Base-by-base conservation (phyloP, 2,888 invertebrate genomes). In the Agriopis leucophaearia region DNA sequence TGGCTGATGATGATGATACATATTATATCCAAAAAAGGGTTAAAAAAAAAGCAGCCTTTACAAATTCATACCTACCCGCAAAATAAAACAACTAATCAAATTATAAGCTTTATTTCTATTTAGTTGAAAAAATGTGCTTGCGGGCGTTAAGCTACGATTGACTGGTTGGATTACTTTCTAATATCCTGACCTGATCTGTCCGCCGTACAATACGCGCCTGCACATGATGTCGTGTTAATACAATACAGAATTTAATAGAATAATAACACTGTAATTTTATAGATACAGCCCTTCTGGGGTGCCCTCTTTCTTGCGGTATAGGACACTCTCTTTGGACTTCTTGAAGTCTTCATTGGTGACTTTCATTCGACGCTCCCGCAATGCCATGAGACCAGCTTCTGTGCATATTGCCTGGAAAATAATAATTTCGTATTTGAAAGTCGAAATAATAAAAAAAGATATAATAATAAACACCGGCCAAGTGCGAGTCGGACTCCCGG, bases 341-440 rank as follows among this genome's bases (percentile, higher is more conserved):
- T 98, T 98, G 89, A 99, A 99, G 91, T 99, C 99, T 90, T 99
- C 99, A 94, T 99, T 99, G 71, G 99, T 99, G 42, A 99, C 99
- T 91, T 99, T 99, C 99, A 99, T 99, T 78, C 99, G 96, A 63
- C 99, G 96, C 89, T 99, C 99, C 73, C 99, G 95, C 58, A 99
- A 92, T 6, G 99, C 99, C 97, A 99, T 98, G 64, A 99, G 94
- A 73, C 99, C 99, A 64, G 99, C 99, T 95, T 99, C 99, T 9
- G 99, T 99, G 90, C 99, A 99, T 88, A 99, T 99, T 15, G 99
- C 99, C 97, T 98, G 88, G 36, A 94, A 91, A 51, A 35, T 35
- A 12, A 16, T 27, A 0, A 27, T 16, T 47, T 47, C 48, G 6
- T 48, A 10, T 27, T 48, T 48, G 27, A 12, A 18, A 48, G 27